Conservation (phyloP, 2,888 invertebrate species). For the Biston stratarius region DNA sequence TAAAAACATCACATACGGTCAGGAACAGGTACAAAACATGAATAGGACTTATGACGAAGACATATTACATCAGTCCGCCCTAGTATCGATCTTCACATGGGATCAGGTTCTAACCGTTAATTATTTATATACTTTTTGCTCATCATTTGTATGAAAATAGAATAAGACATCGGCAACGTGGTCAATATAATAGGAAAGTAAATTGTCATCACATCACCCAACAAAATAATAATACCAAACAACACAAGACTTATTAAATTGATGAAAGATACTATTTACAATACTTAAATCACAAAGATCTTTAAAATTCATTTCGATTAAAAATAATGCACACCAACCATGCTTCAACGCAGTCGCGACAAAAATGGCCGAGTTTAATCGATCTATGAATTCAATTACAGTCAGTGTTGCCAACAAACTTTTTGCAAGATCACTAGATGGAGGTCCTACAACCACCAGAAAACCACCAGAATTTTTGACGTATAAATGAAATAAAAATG, state of each 20-base stretch:
- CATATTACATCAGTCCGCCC: constrained; percentile 89
- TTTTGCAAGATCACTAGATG: no score
- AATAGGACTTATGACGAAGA: neutral
- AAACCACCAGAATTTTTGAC: no score
- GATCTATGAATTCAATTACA: neutral
- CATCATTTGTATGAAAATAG: constrained; percentile 84
- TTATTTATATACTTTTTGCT: constrained; percentile 85
- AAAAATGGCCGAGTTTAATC: constrained; percentile 73
- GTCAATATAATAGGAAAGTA: neutral
- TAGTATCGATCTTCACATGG: constrained; percentile 90
- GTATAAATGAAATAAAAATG: no score
- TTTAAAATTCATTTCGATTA: constrained; percentile 34
- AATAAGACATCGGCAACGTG: neutral
- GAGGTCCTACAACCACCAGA: no score
- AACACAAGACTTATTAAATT: neutral
- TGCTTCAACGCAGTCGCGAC: constrained; percentile 73
- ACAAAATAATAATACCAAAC: constrained; percentile 17
- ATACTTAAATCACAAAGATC: constrained; percentile 29
- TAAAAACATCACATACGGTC: constrained; percentile 74
- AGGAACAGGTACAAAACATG: neutral
- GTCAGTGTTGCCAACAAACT: neutral
- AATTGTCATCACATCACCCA: neutral
- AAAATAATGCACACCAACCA: constrained; percentile 63
- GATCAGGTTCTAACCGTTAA: constrained; percentile 90
- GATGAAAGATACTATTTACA: neutral